phyloP scores from a whole-genome alignment of 2,888 invertebrate species.

The Alloscopus bannaensis region DNA sequence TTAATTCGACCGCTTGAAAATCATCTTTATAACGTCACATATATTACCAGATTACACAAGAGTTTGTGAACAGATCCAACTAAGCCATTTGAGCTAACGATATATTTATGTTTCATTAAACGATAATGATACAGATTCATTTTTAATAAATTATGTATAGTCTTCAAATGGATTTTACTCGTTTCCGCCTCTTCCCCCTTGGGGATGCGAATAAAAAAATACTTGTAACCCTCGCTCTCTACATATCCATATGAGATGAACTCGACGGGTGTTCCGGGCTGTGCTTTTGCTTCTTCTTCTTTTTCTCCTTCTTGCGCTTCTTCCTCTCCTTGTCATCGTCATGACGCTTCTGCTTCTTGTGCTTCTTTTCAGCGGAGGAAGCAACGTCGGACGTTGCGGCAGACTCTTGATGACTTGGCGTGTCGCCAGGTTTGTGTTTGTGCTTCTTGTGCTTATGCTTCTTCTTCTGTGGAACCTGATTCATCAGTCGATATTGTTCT shows the following conservation, averaged over 20 bases:
- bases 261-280: conserved; percentile 85
- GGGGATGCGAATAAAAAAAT: too few species aligned
- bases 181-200: too few species aligned
- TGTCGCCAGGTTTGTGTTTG: conserved; percentile 91
- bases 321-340: conserved; percentile 95
- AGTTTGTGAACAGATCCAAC: too few species aligned
- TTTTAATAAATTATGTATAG: too few species aligned
- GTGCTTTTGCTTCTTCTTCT: conserved; percentile 95
- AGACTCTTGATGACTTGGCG: conserved; percentile 74
- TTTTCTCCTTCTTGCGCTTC: conserved; percentile 96
- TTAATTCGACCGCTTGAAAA: too few species aligned
- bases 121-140: too few species aligned
- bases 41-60: too few species aligned
- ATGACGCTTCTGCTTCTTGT: conserved; percentile 94
- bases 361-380: conserved; percentile 96
- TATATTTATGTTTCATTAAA: too few species aligned
- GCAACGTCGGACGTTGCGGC: conserved; percentile 73
- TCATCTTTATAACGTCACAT: too few species aligned
- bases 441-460: conserved; percentile 98
- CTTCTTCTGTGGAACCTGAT: conserved; percentile 92
- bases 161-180: too few species aligned
- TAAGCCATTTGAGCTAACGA: too few species aligned
- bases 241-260: conserved; percentile 55
- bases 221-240: too few species aligned
- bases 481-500: conserved; percentile 95